These are phyloP conservation scores for Rhinichthys klamathensis DNA, from an alignment of 2,113 vertebrate genomes.

Conservation along the genomic window DNA sequence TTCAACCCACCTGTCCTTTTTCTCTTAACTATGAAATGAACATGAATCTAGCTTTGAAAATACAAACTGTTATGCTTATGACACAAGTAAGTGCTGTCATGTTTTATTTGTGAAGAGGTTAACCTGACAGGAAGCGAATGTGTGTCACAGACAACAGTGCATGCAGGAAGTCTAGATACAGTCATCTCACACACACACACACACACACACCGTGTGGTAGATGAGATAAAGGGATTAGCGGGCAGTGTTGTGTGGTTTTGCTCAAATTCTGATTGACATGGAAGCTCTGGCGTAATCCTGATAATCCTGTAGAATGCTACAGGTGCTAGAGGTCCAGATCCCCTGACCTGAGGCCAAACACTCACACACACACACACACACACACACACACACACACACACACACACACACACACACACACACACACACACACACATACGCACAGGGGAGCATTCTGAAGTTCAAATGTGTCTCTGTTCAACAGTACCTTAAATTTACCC, in stretches of 20 bases:
- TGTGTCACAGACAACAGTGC: not conserved
- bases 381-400: slow-evolving; percentile 38
- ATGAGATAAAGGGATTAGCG: slow-evolving; percentile 73
- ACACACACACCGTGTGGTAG: slow-evolving; percentile 32
- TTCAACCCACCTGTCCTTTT: not conserved
- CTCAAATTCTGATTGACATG: slow-evolving; percentile 73
- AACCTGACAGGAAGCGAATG: slow-evolving; percentile 19
- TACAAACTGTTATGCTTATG: not conserved
- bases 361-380: slow-evolving; percentile 34
- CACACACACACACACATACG: slow-evolving; percentile 24
- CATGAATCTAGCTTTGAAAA: not conserved
- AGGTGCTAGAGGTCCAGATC: slow-evolving; percentile 64
- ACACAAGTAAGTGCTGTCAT: not conserved
- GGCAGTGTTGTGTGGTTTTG: slow-evolving; percentile 61
- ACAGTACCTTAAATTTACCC: not conserved
- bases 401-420: slow-evolving; percentile 37
- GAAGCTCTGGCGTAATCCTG: slow-evolving; percentile 71
- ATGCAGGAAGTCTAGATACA: slow-evolving; percentile 16
- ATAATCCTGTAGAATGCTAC: slow-evolving; percentile 72
- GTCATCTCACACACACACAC: not conserved
- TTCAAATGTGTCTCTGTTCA: slow-evolving; percentile 5
- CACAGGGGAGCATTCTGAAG: slow-evolving; percentile 1
- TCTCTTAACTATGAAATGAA: not conserved
- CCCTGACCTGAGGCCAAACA: slow-evolving; percentile 63
- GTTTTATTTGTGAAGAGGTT: not conserved